Evolutionary conservation across 2,888 invertebrate genomes (phyloP).

Genomic region (Meiosimyza platycephala): DNA sequence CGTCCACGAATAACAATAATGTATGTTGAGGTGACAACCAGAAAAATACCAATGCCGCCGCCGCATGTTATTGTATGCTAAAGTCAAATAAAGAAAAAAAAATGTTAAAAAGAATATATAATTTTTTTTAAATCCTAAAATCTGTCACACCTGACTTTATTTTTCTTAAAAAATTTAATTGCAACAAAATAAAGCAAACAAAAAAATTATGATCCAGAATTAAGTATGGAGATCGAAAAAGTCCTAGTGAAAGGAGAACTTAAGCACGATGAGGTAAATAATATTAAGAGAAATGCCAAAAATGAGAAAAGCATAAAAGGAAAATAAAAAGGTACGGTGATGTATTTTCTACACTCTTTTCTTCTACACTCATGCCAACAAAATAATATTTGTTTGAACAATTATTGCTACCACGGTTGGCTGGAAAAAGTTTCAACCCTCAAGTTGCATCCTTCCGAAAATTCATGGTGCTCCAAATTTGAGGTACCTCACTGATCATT

Average conservation of each 20-base stretch:
- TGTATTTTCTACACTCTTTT: too few relatives aligned
- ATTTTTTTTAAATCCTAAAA: not conserved
- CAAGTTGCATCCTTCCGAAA: too few relatives aligned
- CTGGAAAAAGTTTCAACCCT: too few relatives aligned
- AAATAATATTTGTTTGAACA: too few relatives aligned
- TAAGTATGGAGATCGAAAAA: not conserved
- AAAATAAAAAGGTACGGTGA: too few relatives aligned
- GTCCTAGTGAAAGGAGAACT: not conserved
- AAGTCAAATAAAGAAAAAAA: constrained; percentile 44
- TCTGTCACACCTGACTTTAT: too few relatives aligned
- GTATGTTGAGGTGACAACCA: constrained; percentile 94
- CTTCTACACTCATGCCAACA: too few relatives aligned
- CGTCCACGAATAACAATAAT: constrained; percentile 93
- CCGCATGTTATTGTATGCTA: constrained; percentile 95
- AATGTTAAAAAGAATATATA: not conserved
- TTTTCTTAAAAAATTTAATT: not conserved
- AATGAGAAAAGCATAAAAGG: too few relatives aligned
- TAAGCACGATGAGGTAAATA: not conserved
- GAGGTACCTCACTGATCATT: too few relatives aligned
- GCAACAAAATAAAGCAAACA: constrained; percentile 44
- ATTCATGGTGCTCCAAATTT: too few relatives aligned
- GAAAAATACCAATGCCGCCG: constrained; percentile 93
- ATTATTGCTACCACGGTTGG: too few relatives aligned
- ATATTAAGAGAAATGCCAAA: not conserved
- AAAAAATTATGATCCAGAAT: constrained; percentile 3